Evolutionary conservation across 2,113 vertebrate genomes (phyloP).

Genomic region (Ciconia boyciana): DNA sequence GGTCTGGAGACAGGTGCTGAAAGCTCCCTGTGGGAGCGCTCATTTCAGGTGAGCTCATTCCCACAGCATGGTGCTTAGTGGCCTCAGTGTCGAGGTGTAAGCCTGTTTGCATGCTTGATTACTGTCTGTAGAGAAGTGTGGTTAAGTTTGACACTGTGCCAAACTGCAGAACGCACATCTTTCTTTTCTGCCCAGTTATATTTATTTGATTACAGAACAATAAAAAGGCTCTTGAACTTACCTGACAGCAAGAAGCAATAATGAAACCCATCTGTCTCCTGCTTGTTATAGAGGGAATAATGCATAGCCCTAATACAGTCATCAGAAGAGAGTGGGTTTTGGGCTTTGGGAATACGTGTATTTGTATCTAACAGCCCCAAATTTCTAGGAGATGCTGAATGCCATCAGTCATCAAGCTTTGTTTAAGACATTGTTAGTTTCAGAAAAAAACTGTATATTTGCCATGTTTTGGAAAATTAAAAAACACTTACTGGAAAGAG

Average conservation of each 20-base stretch:
- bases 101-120: neutral
- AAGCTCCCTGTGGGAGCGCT: neutral
- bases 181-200: neutral
- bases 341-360: neutral
- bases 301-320: neutral
- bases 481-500: neutral
- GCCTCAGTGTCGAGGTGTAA: fast-evolving
- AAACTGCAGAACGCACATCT: neutral
- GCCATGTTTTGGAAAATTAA: neutral
- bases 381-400: neutral
- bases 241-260: neutral
- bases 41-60: neutral
- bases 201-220: neutral
- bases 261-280: neutral
- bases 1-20: neutral
- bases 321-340: neutral
- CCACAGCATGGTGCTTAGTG: neutral
- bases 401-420: neutral
- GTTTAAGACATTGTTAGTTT: neutral
- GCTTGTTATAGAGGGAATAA: neutral
- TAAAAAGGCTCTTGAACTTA: neutral
- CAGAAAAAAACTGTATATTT: neutral
- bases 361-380: neutral
- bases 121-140: neutral
- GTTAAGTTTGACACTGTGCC: neutral